These are phyloP conservation scores for Parus major DNA, from an alignment of 2,113 vertebrate genomes.

Conservation along the genomic window DNA sequence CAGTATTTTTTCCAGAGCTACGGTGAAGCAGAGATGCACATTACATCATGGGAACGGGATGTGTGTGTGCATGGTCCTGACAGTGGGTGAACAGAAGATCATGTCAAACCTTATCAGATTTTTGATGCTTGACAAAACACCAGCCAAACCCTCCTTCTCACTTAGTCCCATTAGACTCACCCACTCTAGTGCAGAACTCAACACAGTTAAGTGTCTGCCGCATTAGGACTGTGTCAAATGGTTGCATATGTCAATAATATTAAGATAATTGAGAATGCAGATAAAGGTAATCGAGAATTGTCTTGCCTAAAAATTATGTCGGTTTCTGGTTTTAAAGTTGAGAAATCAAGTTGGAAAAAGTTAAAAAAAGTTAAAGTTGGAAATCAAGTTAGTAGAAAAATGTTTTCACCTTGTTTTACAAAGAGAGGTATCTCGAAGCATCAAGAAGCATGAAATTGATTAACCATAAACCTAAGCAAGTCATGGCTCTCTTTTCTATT, in stretches of 20 bases:
- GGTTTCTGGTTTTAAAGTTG: background rate
- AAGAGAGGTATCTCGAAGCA: background rate
- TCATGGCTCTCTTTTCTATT: background rate
- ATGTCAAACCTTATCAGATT: accelerated
- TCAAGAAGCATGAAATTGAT: background rate
- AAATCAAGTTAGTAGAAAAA: background rate
- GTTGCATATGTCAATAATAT: background rate
- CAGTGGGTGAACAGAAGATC: background rate
- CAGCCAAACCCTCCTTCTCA: background rate
- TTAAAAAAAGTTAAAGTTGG: background rate
- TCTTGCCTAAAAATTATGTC: background rate
- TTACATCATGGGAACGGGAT: background rate
- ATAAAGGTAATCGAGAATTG: background rate
- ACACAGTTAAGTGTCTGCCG: background rate
- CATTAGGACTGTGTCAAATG: background rate
- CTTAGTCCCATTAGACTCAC: background rate
- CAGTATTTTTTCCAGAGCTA: background rate
- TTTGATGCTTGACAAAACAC: background rate
- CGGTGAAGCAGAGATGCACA: background rate
- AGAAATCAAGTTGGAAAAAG: background rate
- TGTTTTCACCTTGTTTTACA: background rate
- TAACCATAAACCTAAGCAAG: background rate
- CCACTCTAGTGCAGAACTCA: background rate
- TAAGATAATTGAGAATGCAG: background rate
- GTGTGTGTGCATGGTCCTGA: background rate